A percentile compares a stretch with the other conserved stretches of the same genome.
Evolutionary conservation across 2,888 invertebrate genomes (phyloP).

Genomic region (Rhimphoctona megacephalus): DNA sequence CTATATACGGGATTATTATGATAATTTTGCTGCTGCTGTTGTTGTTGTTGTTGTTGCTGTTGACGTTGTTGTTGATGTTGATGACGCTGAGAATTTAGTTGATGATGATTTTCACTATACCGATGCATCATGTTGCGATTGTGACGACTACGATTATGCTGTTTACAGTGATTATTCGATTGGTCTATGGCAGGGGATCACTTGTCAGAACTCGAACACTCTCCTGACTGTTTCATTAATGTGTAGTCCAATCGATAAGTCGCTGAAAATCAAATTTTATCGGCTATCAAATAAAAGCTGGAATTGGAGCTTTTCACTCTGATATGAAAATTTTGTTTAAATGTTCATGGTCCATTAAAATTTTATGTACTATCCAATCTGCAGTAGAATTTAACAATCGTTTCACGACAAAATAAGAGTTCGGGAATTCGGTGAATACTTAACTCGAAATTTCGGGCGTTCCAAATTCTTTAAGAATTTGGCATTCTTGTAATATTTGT

Average conservation of each 20-base stretch:
- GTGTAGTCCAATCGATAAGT: slow-evolving; percentile 85
- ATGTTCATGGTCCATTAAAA: too few relatives aligned
- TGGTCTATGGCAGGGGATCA: slow-evolving; percentile 84
- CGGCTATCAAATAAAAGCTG: not conserved
- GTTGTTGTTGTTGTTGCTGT: slow-evolving; percentile 50
- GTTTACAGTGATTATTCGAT: slow-evolving; percentile 68
- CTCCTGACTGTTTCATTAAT: slow-evolving; percentile 84
- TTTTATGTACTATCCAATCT: too few relatives aligned
- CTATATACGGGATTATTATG: slow-evolving; percentile 54
- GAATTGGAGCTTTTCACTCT: too few relatives aligned
- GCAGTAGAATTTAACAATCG: too few relatives aligned
- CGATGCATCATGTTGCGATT: slow-evolving; percentile 71
- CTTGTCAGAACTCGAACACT: slow-evolving; percentile 84
- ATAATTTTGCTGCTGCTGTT: slow-evolving; percentile 61
- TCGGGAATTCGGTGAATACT: too few relatives aligned
- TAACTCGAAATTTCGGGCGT: too few relatives aligned
- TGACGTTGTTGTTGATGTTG: slow-evolving; percentile 59
- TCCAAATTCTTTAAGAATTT: too few relatives aligned
- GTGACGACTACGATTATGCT: slow-evolving; percentile 70
- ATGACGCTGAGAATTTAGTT: slow-evolving; percentile 73
- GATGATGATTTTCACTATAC: slow-evolving; percentile 68
- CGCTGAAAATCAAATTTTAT: slow-evolving; percentile 80
- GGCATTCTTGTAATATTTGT: too few relatives aligned
- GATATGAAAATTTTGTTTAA: too few relatives aligned
- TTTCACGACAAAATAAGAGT: too few relatives aligned